Conservation (phyloP, 53 echinoderm and acorn worm species). For the Echinometra lucunter region DNA sequence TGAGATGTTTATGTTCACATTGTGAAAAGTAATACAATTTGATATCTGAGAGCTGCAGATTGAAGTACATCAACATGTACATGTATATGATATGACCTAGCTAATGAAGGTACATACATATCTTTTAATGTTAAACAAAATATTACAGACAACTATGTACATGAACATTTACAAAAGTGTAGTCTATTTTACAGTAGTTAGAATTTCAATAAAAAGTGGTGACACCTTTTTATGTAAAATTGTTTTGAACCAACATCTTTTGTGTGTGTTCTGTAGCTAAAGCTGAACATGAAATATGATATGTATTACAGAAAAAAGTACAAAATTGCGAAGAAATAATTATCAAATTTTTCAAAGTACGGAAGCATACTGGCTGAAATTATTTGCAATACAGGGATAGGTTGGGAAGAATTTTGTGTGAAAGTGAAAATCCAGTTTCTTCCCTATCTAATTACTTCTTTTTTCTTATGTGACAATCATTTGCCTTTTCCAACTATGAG, state of each 20-base stretch:
- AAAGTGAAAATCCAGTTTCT: no score
- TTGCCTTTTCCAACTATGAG: no score
- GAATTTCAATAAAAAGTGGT: conserved; percentile 46
- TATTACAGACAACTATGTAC: not conserved
- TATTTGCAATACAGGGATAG: no score
- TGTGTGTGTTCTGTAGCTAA: not conserved
- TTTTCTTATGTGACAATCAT: no score
- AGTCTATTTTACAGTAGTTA: conserved; percentile 51
- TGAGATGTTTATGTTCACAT: not conserved
- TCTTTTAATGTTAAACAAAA: not conserved
- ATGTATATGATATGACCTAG: not conserved
- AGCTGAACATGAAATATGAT: no score
- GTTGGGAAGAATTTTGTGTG: no score
- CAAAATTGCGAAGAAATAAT: no score
- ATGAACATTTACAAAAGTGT: conserved; percentile 24
- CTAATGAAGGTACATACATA: no score
- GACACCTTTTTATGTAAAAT: conserved; percentile 46
- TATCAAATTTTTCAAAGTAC: no score
- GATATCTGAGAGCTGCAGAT: not conserved
- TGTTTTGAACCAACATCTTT: not conserved
- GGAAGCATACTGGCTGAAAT: no score
- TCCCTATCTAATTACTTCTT: no score
- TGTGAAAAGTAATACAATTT: not conserved
- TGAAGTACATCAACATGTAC: not conserved
- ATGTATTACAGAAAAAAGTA: no score